Evolutionary conservation across 2,113 vertebrate species (phyloP), one percentile per base, ranked within the genome.

Genomic region (Theristicus caerulescens): DNA sequence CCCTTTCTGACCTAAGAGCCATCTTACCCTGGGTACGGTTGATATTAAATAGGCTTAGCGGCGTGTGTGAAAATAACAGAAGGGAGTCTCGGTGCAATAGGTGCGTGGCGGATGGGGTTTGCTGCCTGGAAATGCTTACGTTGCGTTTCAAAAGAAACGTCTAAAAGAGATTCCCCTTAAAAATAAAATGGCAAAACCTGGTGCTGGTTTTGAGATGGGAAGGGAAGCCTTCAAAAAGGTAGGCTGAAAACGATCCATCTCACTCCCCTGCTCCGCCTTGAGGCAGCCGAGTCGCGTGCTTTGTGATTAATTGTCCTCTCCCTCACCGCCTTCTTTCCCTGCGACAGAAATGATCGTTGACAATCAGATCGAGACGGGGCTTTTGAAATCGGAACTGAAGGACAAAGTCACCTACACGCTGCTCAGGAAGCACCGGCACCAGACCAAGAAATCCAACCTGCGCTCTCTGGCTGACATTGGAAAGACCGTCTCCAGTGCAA

Each of bases 401-500:
- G 99, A 99, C 94, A 99, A 99, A 92, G 99, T 99, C 97, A 99
- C 98, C 95, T 99, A 99, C 96, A 99, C 99, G 1, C 95, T 99
- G 97, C 98, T 99, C 77, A 98, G 99, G 96, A 99, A 98, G 95
- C 99, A 99, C 93, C 98, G 99, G 34, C 99, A 99, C 97, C 99
- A 99, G 98, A 99, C 99, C 95, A 99, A 99, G 98, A 99, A 99
- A 93, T 99, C 99, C 96, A 99, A 99, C 98, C 99, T 99, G 71
- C 99, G 99, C 49, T 99, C 99, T 0, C 97, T 99, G 98, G 99
- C 99, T 19, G 99, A 99, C 98, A 99, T 99, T 13, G 99, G 99
- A 92, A 99, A 99, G 98, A 99, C 99, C n/a, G 99, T 99, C 97
- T 99, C 99, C 98, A 99, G 99, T 98, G 99, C 99, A 99, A 99